Base-by-base conservation (phyloP, 1,140 invertebrate genomes). In the Bombus affinis region DNA sequence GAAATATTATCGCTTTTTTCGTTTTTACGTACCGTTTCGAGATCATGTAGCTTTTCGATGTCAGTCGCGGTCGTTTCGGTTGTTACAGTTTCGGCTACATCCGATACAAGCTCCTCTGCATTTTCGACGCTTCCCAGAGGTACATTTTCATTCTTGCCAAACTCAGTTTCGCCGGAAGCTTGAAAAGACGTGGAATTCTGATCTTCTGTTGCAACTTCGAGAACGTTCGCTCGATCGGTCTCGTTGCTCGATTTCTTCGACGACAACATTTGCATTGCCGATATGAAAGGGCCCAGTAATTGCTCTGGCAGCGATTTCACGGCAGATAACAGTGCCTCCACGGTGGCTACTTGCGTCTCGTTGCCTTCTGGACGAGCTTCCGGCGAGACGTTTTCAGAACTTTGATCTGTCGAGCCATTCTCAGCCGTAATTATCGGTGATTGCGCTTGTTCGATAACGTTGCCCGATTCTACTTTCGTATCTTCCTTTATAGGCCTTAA, bases 281-380 rank as follows among this genome's bases (percentile, higher is more conserved):
- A 86, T 10, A 93, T 90, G 76, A 95, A 89, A 10, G 94, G 93
- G 42, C 89, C 92, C 18, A 94, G 76, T 62, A 95, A 86, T 85
- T 94, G 93, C 75, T 94, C 93, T 3, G 95, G 94, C 59, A 95
- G 73, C 72, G 92, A 93, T 89, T 90, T 95, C 86, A 95, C 91
- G 0, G 92, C 92, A 15, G 92, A 91, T 78, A 95, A 85, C 28
- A 95, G 87, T 81, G 93, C 91, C 13, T 95, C 91, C 42, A 95
- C 90, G 35, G 94, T 84, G 35, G 83, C 85, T 39, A 68, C 65
- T 13, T 85, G 88, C 28, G 88, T 53, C 32, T 85, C 81, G 57
- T 73, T 59, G 2, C 83, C 75, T 37, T 82, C 68, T 12, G 37
- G 44, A 12, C 42, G 1, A 18, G 32, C 44, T 68, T 78, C 22